These are phyloP conservation scores for Psephotus haematonotus DNA, from an alignment of 2,113 vertebrate species.

Conservation along the genomic window DNA sequence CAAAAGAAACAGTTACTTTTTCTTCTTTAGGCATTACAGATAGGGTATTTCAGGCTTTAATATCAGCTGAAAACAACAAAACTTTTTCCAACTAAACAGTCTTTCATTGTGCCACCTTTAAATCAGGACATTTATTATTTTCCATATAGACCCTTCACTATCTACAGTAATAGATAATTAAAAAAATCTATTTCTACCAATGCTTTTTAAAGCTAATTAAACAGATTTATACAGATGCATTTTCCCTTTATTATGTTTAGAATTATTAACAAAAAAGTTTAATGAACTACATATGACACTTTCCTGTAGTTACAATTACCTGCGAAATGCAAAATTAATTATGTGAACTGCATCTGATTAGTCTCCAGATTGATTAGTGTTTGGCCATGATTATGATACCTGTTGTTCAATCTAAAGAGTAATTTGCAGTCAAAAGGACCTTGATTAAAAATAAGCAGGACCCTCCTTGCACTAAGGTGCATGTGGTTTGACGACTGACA, in stretches of 20 bases:
- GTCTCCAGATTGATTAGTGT: background rate
- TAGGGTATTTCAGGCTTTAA: background rate
- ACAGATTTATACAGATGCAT: background rate
- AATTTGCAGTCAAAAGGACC: background rate
- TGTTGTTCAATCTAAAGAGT: background rate
- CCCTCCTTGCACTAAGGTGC: background rate
- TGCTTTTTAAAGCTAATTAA: background rate
- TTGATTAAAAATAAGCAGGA: background rate
- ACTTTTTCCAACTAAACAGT: background rate
- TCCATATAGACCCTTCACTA: background rate
- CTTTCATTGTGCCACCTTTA: background rate
- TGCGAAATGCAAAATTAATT: background rate
- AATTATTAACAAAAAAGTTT: background rate
- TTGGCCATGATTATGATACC: background rate
- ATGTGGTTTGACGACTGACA: background rate
- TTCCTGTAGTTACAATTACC: background rate
- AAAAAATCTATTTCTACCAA: background rate
- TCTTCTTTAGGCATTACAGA: background rate
- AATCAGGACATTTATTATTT: background rate
- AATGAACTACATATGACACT: background rate
- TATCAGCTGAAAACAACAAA: background rate
- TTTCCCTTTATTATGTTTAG: background rate
- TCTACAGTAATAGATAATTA: background rate
- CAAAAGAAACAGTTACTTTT: background rate
- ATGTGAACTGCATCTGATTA: background rate